Evolutionary conservation across 2,797 vertebrate genomes (phyloP), one percentile per base, ranked within the genome.

Genomic region (Halcyon leucocephala): DNA sequence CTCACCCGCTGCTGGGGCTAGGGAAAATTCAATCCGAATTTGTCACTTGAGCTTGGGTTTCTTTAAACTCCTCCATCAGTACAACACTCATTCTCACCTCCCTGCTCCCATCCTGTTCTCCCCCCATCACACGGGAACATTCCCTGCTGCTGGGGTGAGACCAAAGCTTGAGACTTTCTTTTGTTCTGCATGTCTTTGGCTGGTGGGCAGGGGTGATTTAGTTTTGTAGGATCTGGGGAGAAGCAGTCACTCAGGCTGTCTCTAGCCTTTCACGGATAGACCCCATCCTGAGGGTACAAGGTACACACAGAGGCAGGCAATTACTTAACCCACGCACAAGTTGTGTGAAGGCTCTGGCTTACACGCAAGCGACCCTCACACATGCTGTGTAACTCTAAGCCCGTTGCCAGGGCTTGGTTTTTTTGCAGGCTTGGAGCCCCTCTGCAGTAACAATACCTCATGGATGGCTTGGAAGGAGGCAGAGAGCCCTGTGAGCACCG

Each of bases 311-410:
- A 70, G 22, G 57, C 42, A 57, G 64, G 25, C 51, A 33, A 41
- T 12, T 25, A 8, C 28, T 78, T 29, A 26, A 46, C 54, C 17
- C 70, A 33, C 2, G 0, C 46, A 65, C 62, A 55, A 85, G 24
- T 19, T 25, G 17, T 3, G 1, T 25, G 52, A 79, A 76, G 71
- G 48, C 48, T 77, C 64, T 57, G 33, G 14, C 61, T 10, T 2
- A 4, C 64, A 28, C 0, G 0, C 77, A 16, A 82, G 78, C 1
- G 1, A 28, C 25, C 24, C 25, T 79, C 18, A 28, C 7, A 2
- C 19, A 26, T 0, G 1, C 74, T n/a, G 39, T 16, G 1, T 4
- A 6, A 65, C 62, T 19, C 10, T 20, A 51, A 66, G 25, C 16
- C 1, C 2, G 19, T 46, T 82, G 26, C 49, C 14, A 5, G 37